These are phyloP conservation scores for Ctenomys sociabilis DNA, from an alignment of 2,113 vertebrate species.

Conservation along the genomic window DNA sequence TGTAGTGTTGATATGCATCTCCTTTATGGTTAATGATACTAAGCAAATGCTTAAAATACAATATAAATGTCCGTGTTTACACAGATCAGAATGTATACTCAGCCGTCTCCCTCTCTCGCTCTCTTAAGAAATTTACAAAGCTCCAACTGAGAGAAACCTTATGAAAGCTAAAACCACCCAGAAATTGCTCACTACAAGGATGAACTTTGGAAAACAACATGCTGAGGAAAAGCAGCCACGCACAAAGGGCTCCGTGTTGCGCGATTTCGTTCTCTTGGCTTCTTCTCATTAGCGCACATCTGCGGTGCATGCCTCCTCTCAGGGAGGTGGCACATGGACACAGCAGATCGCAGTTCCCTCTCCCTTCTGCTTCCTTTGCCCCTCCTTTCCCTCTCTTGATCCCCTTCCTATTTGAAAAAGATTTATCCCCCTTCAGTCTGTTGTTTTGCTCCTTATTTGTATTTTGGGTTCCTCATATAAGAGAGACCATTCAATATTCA, in stretches of 20 bases:
- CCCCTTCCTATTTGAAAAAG: neutral
- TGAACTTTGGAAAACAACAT: slow-evolving; percentile 4
- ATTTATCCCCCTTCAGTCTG: neutral
- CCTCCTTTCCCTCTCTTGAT: neutral
- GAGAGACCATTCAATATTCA: neutral
- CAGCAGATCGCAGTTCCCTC: neutral
- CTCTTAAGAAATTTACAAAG: neutral
- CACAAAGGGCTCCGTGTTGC: neutral
- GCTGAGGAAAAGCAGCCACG: neutral
- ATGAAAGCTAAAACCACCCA: slow-evolving; percentile 10
- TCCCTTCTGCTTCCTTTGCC: neutral
- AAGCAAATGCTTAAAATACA: slow-evolving; percentile 26
- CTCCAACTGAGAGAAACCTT: neutral
- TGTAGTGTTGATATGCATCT: neutral
- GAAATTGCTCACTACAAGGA: neutral
- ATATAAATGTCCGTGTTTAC: neutral
- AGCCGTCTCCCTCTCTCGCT: too few relatives aligned
- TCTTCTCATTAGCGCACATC: neutral
- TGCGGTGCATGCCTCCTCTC: neutral
- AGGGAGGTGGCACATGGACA: neutral
- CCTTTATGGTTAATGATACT: neutral
- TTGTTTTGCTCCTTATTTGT: neutral
- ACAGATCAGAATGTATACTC: neutral
- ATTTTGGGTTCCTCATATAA: neutral
- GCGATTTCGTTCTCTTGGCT: neutral